These are phyloP conservation scores for Nicator chloris DNA, from an alignment of 2,113 vertebrate genomes.

Conservation along the genomic window DNA sequence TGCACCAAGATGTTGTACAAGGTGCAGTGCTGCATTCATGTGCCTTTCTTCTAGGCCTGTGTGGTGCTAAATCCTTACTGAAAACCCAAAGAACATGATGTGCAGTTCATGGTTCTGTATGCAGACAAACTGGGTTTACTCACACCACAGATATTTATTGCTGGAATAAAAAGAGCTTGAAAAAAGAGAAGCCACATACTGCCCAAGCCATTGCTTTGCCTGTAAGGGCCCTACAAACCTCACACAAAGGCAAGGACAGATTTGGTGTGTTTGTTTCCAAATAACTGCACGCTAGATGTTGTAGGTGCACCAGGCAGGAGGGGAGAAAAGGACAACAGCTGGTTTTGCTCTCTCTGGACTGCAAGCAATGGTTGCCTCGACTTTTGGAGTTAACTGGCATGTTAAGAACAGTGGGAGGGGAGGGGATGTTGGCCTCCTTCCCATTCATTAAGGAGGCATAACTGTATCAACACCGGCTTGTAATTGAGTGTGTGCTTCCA, in stretches of 20 bases:
- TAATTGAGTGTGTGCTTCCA: not conserved
- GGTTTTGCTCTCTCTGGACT: not conserved
- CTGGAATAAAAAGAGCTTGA: not conserved
- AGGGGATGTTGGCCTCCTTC: not conserved
- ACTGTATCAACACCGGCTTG: not conserved
- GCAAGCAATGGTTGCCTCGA: not conserved
- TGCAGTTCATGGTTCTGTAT: not conserved
- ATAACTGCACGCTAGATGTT: not conserved
- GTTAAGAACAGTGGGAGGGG: not conserved
- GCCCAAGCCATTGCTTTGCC: not conserved
- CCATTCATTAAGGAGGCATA: not conserved
- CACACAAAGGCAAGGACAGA: not conserved
- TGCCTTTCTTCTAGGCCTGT: not conserved
- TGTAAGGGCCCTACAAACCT: not conserved
- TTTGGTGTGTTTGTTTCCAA: not conserved
- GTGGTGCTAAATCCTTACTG: not conserved
- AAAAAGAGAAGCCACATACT: not conserved
- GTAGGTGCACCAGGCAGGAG: not conserved
- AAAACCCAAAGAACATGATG: not conserved
- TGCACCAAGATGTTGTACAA: not conserved
- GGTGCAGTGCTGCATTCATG: not conserved
- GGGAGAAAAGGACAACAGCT: not conserved
- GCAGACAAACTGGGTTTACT: not conserved
- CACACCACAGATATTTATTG: not conserved
- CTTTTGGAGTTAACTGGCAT: not conserved